Evolutionary conservation across 2,888 invertebrate species (phyloP).

Genomic region (Geophilus truncorum): DNA sequence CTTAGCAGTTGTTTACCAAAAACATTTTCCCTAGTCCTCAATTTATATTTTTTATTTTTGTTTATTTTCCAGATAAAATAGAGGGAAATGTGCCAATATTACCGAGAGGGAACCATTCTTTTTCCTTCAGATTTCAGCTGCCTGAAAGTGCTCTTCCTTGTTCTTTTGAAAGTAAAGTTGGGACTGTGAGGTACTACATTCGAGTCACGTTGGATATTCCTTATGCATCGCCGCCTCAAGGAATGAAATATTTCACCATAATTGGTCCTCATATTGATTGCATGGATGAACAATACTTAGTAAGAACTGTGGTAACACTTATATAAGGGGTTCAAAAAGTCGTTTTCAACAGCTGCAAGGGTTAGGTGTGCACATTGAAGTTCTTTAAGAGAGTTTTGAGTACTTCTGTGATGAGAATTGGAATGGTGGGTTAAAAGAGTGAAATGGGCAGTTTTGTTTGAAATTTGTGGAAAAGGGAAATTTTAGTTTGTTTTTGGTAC

Average conservation of each 20-base stretch:
- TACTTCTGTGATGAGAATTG: too few species aligned
- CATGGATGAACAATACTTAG: conserved; percentile 72
- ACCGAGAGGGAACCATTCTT: conserved; percentile 64
- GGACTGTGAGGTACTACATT: conserved; percentile 67
- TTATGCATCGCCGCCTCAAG: conserved; percentile 70
- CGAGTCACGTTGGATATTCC: conserved; percentile 69
- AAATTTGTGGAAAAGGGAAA: too few species aligned
- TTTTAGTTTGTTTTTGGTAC: too few species aligned
- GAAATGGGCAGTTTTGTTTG: too few species aligned
- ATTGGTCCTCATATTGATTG: conserved; percentile 73
- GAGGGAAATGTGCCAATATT: conserved; percentile 63
- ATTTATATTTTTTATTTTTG: conserved; percentile 25
- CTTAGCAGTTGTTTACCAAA: not conserved
- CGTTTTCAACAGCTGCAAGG: too few species aligned
- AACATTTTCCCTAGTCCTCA: not conserved
- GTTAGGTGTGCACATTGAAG: too few species aligned
- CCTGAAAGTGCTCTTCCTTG: conserved; percentile 69
- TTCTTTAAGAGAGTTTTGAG: too few species aligned
- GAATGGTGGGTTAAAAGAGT: too few species aligned
- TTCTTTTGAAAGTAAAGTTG: conserved; percentile 69
- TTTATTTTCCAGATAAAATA: conserved; percentile 50
- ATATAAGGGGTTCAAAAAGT: too few species aligned
- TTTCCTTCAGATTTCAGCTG: conserved; percentile 64
- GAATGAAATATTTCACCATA: conserved; percentile 72
- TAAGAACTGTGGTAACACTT: too few species aligned